Conservation (phyloP, 2,888 invertebrate genomes). For the Dryococelus australis region DNA sequence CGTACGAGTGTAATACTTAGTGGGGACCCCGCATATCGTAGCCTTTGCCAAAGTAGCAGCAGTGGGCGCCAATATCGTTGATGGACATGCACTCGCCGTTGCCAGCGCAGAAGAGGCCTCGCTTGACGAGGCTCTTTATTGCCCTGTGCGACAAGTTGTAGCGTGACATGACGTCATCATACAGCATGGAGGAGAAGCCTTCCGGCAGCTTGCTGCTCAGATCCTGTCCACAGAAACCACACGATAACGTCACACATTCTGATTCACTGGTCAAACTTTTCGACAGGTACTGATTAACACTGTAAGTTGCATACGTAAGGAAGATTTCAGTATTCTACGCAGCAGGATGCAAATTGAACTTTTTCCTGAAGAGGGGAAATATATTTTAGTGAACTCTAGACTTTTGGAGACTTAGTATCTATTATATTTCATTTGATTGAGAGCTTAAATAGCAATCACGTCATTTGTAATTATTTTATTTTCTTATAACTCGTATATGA, state of each 20-base stretch:
- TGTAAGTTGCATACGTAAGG: too few relatives aligned
- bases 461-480: too few relatives aligned
- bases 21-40: neutral
- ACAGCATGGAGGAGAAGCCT: neutral
- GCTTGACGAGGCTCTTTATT: neutral
- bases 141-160: neutral
- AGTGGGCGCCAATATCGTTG: neutral
- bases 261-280: neutral
- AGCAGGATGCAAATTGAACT: too few relatives aligned
- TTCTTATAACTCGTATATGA: too few relatives aligned
- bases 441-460: too few relatives aligned
- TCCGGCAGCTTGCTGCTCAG: slow-evolving; percentile 7
- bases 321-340: too few relatives aligned
- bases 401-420: too few relatives aligned
- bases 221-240: neutral
- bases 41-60: neutral
- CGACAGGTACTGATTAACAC: too few relatives aligned
- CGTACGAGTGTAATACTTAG: neutral
- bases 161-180: neutral
- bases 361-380: too few relatives aligned
- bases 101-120: neutral
- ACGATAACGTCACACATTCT: neutral
- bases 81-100: neutral
- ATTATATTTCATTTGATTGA: too few relatives aligned
- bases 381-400: too few relatives aligned